Evolutionary conservation across 2,888 invertebrate species (phyloP).

Genomic region (Hipparchia sbordonii): DNA sequence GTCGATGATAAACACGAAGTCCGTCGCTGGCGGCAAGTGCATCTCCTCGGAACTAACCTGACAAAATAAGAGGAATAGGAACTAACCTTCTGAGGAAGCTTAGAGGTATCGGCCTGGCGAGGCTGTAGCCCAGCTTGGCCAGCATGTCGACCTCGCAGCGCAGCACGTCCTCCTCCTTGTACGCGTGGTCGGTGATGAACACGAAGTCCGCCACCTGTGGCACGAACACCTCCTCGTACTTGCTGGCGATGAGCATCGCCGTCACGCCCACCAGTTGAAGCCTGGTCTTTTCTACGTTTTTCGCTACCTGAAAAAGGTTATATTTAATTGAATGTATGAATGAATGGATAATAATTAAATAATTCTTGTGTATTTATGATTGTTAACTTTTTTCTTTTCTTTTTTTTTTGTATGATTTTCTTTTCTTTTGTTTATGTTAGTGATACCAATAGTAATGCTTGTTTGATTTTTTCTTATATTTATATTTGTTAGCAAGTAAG

Average conservation of each 20-base stretch:
- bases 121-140: conserved; percentile 88
- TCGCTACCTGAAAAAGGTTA: conserved; percentile 76
- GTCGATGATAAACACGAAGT: background rate
- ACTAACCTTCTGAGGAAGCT: conserved; percentile 92
- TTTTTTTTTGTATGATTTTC: no score
- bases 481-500: no score
- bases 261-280: conserved; percentile 95
- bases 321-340: no score
- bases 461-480: no score
- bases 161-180: conserved; percentile 89
- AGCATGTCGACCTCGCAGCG: conserved; percentile 93
- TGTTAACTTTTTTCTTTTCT: no score
- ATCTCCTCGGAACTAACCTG: no score
- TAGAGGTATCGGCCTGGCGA: conserved; percentile 93
- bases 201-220: conserved; percentile 95
- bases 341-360: no score
- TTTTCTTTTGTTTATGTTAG: no score
- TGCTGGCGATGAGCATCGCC: conserved; percentile 94
- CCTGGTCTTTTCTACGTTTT: conserved; percentile 85
- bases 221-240: conserved; percentile 97
- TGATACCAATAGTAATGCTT: no score
- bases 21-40: background rate
- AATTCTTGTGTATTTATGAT: no score
- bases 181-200: conserved; percentile 95
- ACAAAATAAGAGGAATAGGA: no score